These are phyloP conservation scores for Frieseomelitta varia DNA, from an alignment of 1,140 invertebrate species.

Conservation along the genomic window DNA sequence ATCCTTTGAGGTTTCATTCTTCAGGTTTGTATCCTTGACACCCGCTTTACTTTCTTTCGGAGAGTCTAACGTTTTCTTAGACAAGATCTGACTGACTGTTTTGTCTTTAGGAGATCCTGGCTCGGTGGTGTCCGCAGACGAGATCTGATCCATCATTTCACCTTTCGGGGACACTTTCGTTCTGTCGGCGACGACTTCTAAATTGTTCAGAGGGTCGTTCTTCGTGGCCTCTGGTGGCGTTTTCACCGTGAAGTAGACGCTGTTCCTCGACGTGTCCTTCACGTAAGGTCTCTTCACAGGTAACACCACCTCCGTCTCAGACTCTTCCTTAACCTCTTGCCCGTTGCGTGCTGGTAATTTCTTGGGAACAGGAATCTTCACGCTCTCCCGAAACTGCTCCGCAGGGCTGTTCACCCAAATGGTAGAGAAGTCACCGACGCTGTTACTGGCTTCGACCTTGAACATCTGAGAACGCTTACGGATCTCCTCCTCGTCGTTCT, in stretches of 20 bases:
- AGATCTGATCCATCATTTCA: no score
- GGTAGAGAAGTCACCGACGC: slow-evolving; percentile 75
- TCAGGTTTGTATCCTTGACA: not conserved
- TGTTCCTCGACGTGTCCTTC: slow-evolving; percentile 76
- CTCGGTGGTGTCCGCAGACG: no score
- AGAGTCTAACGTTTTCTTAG: not conserved
- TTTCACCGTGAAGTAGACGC: slow-evolving; percentile 76
- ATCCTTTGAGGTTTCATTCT: not conserved
- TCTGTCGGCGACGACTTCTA: not conserved
- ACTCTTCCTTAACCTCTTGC: slow-evolving; percentile 24
- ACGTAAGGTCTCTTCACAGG: slow-evolving; percentile 74
- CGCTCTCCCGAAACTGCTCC: slow-evolving; percentile 75
- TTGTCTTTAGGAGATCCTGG: not conserved
- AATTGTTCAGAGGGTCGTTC: slow-evolving; percentile 25
- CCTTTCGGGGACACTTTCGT: no score
- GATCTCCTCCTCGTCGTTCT: slow-evolving; percentile 3
- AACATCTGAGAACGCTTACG: slow-evolving; percentile 48
- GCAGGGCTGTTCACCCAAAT: slow-evolving; percentile 63
- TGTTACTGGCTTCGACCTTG: slow-evolving; percentile 77
- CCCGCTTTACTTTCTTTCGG: not conserved
- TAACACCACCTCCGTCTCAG: slow-evolving; percentile 66
- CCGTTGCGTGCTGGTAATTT: slow-evolving; percentile 1
- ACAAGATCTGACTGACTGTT: not conserved
- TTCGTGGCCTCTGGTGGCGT: slow-evolving; percentile 53
- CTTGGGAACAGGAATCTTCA: slow-evolving; percentile 70